Percentiles rank a stretch among this genome's conserved stretches.
Evolutionary conservation across 2,113 vertebrate species (phyloP).

Genomic region (Cygnus atratus): DNA sequence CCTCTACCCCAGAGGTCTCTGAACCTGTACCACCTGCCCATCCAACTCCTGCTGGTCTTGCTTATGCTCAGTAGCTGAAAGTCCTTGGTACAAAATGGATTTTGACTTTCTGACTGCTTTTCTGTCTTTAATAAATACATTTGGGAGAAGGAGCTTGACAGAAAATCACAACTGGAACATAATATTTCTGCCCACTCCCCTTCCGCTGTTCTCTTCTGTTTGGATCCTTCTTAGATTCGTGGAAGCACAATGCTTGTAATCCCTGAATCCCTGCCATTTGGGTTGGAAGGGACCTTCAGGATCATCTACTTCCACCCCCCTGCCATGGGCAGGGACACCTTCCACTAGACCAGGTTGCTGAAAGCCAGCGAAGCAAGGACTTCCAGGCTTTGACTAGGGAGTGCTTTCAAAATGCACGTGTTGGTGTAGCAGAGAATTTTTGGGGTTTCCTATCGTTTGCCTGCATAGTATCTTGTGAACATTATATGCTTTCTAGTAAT

Average conservation of each 20-base stretch:
- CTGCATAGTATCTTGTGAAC: background rate
- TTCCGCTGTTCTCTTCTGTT: background rate
- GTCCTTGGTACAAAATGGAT: background rate
- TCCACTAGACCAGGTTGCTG: too few species aligned
- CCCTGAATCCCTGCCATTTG: background rate
- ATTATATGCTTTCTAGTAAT: background rate
- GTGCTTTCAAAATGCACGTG: background rate
- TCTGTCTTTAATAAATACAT: background rate
- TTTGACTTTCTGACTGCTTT: background rate
- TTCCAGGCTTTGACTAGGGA: background rate
- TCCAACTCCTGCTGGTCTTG: background rate
- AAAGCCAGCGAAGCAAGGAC: too few species aligned
- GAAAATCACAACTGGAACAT: background rate
- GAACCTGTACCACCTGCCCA: background rate
- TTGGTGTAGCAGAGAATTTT: background rate
- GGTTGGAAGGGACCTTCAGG: too few species aligned
- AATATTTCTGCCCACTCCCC: rapidly evolving
- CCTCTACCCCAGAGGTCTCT: background rate
- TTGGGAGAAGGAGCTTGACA: background rate
- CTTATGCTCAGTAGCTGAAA: background rate
- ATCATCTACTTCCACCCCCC: too few species aligned
- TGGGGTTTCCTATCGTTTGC: background rate
- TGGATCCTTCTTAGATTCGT: background rate
- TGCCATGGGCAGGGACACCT: too few species aligned
- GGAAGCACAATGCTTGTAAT: background rate